phyloP scores from a whole-genome alignment of 2,797 vertebrate species.

The Sebastiscus albofasciatus region DNA sequence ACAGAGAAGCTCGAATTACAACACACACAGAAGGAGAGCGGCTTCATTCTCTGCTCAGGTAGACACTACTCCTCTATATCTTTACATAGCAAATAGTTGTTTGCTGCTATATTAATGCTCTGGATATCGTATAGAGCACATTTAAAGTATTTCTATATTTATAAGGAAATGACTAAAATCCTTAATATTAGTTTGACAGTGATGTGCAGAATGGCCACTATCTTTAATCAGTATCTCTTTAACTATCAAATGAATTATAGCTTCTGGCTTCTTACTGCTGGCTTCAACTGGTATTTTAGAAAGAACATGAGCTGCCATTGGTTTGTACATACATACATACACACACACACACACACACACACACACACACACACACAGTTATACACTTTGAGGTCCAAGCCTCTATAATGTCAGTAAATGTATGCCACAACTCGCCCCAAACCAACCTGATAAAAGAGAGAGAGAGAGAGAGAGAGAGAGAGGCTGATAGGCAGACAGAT shows the following conservation, averaged over 20 bases:
- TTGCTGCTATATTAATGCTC: not conserved
- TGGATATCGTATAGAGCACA: no score
- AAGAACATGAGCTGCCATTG: conserved; percentile 34
- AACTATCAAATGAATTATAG: conserved; percentile 5
- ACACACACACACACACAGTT: not conserved
- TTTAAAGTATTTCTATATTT: not conserved
- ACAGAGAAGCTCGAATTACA: no score
- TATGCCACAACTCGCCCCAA: conserved; percentile 58
- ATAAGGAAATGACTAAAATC: not conserved
- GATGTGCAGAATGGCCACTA: not conserved
- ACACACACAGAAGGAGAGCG: no score
- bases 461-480: conserved; percentile 20
- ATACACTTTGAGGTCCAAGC: conserved; percentile 9
- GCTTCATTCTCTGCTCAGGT: no score
- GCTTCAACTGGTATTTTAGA: conserved; percentile 47
- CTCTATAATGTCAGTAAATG: conserved; percentile 64
- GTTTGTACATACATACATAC: conserved; percentile 4
- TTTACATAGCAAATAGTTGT: not conserved
- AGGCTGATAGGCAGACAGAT: conserved; percentile 4
- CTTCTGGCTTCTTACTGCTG: conserved; percentile 18
- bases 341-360: not conserved
- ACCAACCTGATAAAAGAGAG: conserved; percentile 40
- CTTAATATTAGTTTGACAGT: not conserved
- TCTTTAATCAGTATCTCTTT: not conserved
- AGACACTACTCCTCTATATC: not conserved